Evolutionary conservation across 2,888 invertebrate genomes (phyloP).

Genomic region (Argynnis bischoffii): DNA sequence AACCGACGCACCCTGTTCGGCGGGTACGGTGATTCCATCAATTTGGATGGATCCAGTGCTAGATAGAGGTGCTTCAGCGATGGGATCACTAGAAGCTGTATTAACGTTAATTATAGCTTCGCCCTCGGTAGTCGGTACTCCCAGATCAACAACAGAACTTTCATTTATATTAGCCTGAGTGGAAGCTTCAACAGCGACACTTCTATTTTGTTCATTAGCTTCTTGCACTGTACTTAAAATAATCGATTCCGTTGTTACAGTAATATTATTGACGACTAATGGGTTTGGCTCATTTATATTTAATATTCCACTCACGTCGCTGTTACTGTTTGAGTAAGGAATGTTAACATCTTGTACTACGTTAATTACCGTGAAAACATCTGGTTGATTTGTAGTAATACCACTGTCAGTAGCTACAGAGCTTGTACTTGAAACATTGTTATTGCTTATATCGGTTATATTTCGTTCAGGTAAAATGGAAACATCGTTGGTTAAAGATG

Average conservation of each 20-base stretch:
- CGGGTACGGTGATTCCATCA: slow-evolving; percentile 46
- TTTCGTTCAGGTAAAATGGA: neutral
- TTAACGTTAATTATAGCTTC: slow-evolving; percentile 15
- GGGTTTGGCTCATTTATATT: neutral
- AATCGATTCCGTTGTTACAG: neutral
- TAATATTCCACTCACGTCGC: neutral
- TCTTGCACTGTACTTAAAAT: neutral
- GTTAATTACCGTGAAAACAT: too few relatives aligned
- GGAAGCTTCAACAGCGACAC: neutral
- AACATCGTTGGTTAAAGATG: neutral
- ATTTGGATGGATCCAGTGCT: slow-evolving; percentile 2
- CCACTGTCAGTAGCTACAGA: too few relatives aligned
- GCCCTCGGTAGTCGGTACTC: slow-evolving; percentile 11
- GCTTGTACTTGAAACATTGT: neutral
- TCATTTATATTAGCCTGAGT: neutral
- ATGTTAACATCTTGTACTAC: neutral
- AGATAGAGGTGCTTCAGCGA: slow-evolving; percentile 19
- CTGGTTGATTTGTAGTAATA: too few relatives aligned
- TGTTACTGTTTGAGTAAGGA: neutral
- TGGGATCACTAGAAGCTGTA: slow-evolving; percentile 16
- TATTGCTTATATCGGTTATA: neutral
- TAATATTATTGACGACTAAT: neutral
- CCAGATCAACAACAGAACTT: neutral
- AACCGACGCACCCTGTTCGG: slow-evolving; percentile 61
- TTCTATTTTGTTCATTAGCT: neutral